Evolutionary conservation across 2,888 invertebrate species (phyloP).

Genomic region (Philonicus albiceps): DNA sequence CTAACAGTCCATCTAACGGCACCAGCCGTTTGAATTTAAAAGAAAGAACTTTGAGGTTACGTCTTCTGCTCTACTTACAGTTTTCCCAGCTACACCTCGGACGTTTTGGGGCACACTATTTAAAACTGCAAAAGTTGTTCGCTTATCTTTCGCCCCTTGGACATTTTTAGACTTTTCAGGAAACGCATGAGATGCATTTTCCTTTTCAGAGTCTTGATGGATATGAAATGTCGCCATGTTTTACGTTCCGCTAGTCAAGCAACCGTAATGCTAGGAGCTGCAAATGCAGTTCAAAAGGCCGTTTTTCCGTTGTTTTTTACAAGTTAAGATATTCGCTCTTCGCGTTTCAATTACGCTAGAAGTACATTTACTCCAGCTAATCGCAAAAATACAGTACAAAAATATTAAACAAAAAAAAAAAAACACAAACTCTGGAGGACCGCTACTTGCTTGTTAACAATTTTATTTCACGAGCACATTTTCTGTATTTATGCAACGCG

Average conservation of each 20-base stretch:
- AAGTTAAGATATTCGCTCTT: background rate
- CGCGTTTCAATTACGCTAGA: background rate
- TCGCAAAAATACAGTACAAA: background rate
- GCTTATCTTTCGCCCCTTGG: slow-evolving; percentile 41
- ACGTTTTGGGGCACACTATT: slow-evolving; percentile 45
- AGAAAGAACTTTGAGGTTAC: background rate
- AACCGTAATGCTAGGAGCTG: background rate
- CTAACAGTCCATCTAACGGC: slow-evolving; percentile 25
- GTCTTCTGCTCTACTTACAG: slow-evolving; percentile 55
- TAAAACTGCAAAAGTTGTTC: slow-evolving; percentile 51
- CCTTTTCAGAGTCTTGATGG: slow-evolving; percentile 81
- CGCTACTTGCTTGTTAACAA: background rate
- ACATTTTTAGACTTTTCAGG: slow-evolving; percentile 3
- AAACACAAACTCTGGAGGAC: background rate
- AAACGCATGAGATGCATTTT: slow-evolving; percentile 57
- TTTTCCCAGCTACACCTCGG: slow-evolving; percentile 53
- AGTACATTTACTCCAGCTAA: background rate
- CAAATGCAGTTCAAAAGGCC: background rate
- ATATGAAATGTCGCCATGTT: slow-evolving; percentile 79
- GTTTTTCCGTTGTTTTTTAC: background rate
- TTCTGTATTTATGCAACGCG: background rate
- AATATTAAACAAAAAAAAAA: background rate
- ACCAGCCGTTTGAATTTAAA: slow-evolving; percentile 2
- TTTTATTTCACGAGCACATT: background rate
- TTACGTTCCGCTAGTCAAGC: slow-evolving; percentile 37